Base-by-base conservation (phyloP, 2,888 invertebrate genomes). In the Drosophila mimica region DNA sequence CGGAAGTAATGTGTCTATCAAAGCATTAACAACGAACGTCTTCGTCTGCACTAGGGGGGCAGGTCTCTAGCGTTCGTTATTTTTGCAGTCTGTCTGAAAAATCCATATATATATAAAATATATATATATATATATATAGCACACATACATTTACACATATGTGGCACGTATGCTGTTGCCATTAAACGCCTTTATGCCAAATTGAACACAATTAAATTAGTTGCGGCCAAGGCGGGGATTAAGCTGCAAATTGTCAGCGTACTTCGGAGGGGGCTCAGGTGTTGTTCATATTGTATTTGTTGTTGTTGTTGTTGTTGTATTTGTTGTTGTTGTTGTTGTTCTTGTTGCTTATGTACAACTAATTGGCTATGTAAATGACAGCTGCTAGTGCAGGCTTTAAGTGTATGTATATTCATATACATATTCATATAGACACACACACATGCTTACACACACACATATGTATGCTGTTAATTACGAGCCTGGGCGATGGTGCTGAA, bases 1-100 rank as follows among this genome's bases (percentile, higher is more conserved):
- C 88, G 88, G 82, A 87, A 88, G 85, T 88, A 88, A 88, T 88
- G 87, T 87, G 88, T 88, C 88, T 88, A 87, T 87, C 87, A 88
- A 87, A 87, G 87, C 88, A 86, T 87, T 87, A 88, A 84, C 83
- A 83, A 81, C 82, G 76, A 83, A 58, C 76, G 79, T 78, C 78
- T 78, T 78, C 79, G 78, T 76, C 77, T 77, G 70, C 77, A 65
- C 63, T 69, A 54, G 70, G 15, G 57, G 57, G 61, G 70, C 8
- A 38, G 40, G 49, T 40, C 33, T 54, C 33, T 33, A 4, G 13
- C 36, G 51, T 63, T 71, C 67, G 77, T 77, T 77, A 70, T 74
- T 74, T 74, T 54, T 46, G 51, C 71, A 56, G 59, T 36, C 57
- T 57, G 43, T 70, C 52, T 68, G 68, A 69, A 76, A 73, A 73